These are phyloP conservation scores for Nymphalis c-album DNA, from an alignment of 2,888 invertebrate species.

Conservation along the genomic window DNA sequence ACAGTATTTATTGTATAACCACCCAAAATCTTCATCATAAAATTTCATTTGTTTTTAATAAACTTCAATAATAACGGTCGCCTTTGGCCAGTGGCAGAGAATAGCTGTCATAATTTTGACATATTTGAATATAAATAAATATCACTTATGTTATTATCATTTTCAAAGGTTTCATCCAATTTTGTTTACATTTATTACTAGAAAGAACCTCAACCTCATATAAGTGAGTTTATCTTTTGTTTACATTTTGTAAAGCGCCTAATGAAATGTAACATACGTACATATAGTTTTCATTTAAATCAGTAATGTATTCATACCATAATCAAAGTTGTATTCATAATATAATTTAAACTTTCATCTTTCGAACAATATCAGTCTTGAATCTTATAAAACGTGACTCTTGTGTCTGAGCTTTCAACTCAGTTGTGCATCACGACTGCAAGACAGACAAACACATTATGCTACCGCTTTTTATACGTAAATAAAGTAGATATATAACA, in stretches of 20 bases:
- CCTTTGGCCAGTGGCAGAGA: too few relatives aligned
- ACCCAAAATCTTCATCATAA: background rate
- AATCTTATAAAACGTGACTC: constrained; percentile 5
- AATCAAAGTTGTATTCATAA: background rate
- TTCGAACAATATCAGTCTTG: background rate
- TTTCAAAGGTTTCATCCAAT: too few relatives aligned
- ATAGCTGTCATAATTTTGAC: too few relatives aligned
- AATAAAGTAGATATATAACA: background rate
- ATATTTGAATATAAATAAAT: too few relatives aligned
- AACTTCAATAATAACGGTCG: background rate
- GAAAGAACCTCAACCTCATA: too few relatives aligned
- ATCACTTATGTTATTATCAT: too few relatives aligned
- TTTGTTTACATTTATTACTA: too few relatives aligned
- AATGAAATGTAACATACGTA: too few relatives aligned
- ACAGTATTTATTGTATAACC: background rate
- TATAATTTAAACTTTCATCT: constrained; percentile 9
- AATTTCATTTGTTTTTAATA: constrained; percentile 3
- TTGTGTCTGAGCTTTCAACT: background rate
- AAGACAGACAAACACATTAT: background rate
- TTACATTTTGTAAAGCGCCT: too few relatives aligned
- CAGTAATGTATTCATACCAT: background rate
- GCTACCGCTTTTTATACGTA: background rate
- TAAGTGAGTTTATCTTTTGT: too few relatives aligned
- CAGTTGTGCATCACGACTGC: background rate
- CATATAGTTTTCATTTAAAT: background rate